A percentile compares a stretch with the other conserved stretches of the same genome.
phyloP scores from a whole-genome alignment of 2,888 invertebrate species.

The Catotricha subobsoleta region DNA sequence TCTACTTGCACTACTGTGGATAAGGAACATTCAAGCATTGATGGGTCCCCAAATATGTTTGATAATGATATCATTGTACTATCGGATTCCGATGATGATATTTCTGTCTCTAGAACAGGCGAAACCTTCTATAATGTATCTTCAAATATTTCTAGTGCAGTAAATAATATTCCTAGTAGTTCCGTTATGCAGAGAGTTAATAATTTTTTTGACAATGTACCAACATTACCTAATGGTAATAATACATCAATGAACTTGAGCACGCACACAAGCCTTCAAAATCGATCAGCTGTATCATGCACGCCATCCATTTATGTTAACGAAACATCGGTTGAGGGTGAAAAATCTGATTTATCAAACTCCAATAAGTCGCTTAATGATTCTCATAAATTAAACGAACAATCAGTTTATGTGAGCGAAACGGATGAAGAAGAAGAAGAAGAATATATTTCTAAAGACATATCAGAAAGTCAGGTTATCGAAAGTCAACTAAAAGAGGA shows the following conservation, averaged over 20 bases:
- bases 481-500: no score
- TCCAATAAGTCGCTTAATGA: neutral
- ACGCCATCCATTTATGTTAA: neutral
- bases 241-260: no score
- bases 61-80: neutral
- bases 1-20: neutral
- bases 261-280: no score
- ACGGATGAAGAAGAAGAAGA: no score
- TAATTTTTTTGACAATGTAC: conserved; percentile 4
- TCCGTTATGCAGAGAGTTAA: conserved; percentile 1
- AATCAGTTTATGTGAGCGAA: neutral
- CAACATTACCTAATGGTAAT: neutral
- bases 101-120: neutral
- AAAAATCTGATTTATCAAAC: neutral
- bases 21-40: neutral
- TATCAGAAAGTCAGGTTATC: no score
- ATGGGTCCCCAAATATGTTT: neutral
- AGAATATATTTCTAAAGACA: no score
- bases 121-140: neutral
- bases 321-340: neutral
- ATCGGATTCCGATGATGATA: neutral
- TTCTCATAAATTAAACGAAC: neutral
- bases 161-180: conserved; percentile 1
- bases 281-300: no score
- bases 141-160: neutral